These are phyloP conservation scores for Dendroctonus ponderosae DNA, from an alignment of 1,140 invertebrate species.

Conservation along the genomic window DNA sequence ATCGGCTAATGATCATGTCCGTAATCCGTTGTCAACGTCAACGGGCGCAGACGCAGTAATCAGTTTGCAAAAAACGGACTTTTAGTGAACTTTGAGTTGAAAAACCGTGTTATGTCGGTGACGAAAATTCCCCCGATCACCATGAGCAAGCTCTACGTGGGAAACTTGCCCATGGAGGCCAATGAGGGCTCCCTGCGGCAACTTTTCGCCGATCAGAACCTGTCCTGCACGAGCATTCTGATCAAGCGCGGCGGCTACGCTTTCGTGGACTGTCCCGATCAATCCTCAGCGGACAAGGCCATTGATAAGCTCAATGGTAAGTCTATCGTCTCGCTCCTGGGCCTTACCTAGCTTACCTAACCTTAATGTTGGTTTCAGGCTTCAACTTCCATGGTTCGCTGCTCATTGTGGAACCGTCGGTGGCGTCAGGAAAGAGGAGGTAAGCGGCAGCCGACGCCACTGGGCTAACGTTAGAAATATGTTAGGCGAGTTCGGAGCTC, in stretches of 20 bases:
- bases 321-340: slow-evolving; percentile 36
- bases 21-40: neutral
- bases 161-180: slow-evolving; percentile 74
- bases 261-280: slow-evolving; percentile 82
- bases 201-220: slow-evolving; percentile 73
- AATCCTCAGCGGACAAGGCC: slow-evolving; percentile 77
- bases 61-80: neutral
- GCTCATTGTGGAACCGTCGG: slow-evolving; percentile 64
- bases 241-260: slow-evolving; percentile 83
- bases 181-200: slow-evolving; percentile 73
- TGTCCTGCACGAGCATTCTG: slow-evolving; percentile 71
- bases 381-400: slow-evolving; percentile 61
- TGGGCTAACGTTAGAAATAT: slow-evolving; percentile 10
- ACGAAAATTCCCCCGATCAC: slow-evolving; percentile 52
- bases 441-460: slow-evolving; percentile 44
- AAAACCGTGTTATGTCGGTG: slow-evolving; percentile 34
- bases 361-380: slow-evolving; percentile 53
- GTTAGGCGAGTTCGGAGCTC: slow-evolving; percentile 11
- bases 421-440: slow-evolving; percentile 62
- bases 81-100: neutral
- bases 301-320: slow-evolving; percentile 79
- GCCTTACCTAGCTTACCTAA: no score
- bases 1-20: neutral
- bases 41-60: neutral
- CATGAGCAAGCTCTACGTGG: slow-evolving; percentile 82